Evolutionary conservation across 2,888 invertebrate species (phyloP), one percentile per base, ranked within the genome.

Genomic region (Amphipyra berbera): DNA sequence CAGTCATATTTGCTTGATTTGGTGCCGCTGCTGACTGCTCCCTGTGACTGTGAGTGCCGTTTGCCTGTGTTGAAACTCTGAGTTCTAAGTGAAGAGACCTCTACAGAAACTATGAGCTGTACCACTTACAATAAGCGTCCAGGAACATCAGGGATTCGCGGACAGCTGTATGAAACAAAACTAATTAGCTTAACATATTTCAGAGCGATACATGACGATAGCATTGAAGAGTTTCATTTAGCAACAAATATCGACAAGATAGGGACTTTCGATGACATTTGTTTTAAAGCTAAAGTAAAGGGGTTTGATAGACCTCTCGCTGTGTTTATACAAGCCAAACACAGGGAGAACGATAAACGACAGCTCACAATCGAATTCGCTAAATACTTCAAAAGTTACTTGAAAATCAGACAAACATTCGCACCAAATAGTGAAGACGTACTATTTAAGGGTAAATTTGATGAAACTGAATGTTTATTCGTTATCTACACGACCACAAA

Each of bases 141-240:
- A 9, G 59, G 67, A 6, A 78, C 78, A 0, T 70, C 75, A 0
- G 69, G 72, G 0, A 72, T 77, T 2, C 56, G 56, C 1, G 78
- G 78, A 8, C 78, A 78, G 33, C 48, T 78, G 0, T 77, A 68
- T 9, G 72, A 77, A 42, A 72, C 69, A 7, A 78, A 78, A 54
- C 55, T 79, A n/a, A 53, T 74, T 2, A 73, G 70, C 14, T 47
- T 76, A 9, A 63, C 76, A 33, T 27, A 71, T 41, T 76, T 70
- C 10, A 61, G 71, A 57, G 47, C 59, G 6, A 53, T 61, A 6
- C 44, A 58, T 9, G 65, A 74, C 41, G 45, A 56, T 0, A 37
- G 13, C 9, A 48, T 79, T 8, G 45, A 62, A 47, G 45, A 73
- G 1, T 79, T 72, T 33, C 44, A 57, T 46, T 55, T 79, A 33